phyloP scores from a whole-genome alignment of 2,797 vertebrate species.

The Parauchenoglanis ngamensis region DNA sequence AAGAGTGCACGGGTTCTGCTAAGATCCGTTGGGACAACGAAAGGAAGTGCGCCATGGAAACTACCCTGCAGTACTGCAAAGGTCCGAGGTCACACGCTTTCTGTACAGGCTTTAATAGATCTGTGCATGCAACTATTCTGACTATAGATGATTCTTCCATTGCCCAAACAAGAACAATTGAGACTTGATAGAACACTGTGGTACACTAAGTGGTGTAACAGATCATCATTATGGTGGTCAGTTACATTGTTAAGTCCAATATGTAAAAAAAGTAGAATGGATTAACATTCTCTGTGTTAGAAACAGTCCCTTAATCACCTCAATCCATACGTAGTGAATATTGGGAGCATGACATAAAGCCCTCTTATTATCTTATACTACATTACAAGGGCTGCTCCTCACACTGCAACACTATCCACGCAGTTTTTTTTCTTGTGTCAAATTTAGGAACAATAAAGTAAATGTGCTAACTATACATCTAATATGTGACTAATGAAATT shows the following conservation, averaged over 20 bases:
- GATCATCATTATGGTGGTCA: not conserved
- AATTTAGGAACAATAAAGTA: not conserved
- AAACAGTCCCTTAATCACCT: not conserved
- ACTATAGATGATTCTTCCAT: not conserved
- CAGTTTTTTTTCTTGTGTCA: not conserved
- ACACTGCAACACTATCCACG: no score
- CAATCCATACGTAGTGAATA: not conserved
- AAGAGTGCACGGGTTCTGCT: conserved; percentile 74
- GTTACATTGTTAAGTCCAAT: not conserved
- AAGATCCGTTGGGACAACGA: conserved; percentile 82
- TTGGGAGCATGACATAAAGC: no score
- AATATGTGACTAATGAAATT: no score
- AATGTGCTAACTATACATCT: not conserved
- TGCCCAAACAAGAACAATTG: no score
- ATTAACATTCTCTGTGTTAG: not conserved
- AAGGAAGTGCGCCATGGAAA: conserved; percentile 83
- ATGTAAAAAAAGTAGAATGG: not conserved
- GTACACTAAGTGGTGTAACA: not conserved
- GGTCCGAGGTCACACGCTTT: conserved; percentile 63
- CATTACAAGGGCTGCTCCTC: not conserved
- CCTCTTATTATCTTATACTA: not conserved
- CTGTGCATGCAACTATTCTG: not conserved
- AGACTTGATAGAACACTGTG: not conserved
- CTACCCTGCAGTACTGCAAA: conserved; percentile 80
- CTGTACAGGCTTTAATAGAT: not conserved